A percentile compares a stretch with the other conserved stretches of the same genome.
These are phyloP conservation scores for Seira musarum DNA, from an alignment of 2,888 invertebrate genomes.

Conservation along the genomic window DNA sequence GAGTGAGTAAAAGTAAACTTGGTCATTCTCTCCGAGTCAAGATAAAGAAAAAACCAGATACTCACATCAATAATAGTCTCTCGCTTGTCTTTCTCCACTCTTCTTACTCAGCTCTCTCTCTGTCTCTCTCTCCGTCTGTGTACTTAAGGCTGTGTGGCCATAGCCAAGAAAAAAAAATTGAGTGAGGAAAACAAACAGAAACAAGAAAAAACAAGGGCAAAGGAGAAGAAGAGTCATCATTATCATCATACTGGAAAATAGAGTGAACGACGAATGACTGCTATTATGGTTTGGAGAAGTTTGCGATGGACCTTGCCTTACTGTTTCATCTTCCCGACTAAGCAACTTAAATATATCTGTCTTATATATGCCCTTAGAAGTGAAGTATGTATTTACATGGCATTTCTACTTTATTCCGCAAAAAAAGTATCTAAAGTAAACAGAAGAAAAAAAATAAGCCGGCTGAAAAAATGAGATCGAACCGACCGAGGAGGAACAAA, in stretches of 20 bases:
- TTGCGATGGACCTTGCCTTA: conserved; percentile 26
- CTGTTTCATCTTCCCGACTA: conserved; percentile 40
- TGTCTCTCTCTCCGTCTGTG: conserved; percentile 4
- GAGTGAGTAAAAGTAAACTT: conserved; percentile 46
- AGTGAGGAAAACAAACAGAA: conserved; percentile 38
- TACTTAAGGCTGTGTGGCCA: neutral
- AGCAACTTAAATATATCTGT: conserved; percentile 2
- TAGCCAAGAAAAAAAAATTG: conserved; percentile 22
- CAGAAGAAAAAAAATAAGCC: conserved; percentile 13
- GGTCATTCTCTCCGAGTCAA: conserved; percentile 41
- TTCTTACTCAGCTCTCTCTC: conserved; percentile 24
- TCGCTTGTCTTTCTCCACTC: conserved; percentile 5
- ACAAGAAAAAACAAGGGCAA: conserved; percentile 20
- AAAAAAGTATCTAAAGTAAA: conserved; percentile 15
- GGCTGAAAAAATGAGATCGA: conserved; percentile 11
- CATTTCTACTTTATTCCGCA: conserved; percentile 9
- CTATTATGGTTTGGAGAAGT: conserved; percentile 21
- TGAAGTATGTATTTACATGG: too few species aligned
- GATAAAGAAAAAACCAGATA: conserved; percentile 30
- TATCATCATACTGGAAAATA: conserved; percentile 24
- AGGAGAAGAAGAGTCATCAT: conserved; percentile 31
- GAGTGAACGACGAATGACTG: conserved; percentile 39
- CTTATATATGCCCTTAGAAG: too few species aligned
- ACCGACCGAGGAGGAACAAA: too few species aligned
- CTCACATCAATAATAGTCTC: conserved; percentile 33